Evolutionary conservation across 2,797 vertebrate genomes (phyloP).

Genomic region (Pyrocephalus nanus): DNA sequence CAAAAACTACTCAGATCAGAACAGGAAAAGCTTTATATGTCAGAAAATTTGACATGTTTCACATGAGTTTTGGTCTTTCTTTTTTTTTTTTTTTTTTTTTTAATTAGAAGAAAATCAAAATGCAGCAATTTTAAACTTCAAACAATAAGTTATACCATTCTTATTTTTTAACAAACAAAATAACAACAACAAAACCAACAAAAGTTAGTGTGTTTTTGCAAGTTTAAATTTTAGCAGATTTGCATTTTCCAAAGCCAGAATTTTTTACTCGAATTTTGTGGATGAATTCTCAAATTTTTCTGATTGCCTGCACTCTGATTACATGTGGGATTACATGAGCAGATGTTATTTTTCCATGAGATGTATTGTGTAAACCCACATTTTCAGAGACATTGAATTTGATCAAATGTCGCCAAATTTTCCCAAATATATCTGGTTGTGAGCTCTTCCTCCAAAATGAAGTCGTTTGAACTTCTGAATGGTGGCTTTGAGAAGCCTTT

Average conservation of each 20-base stretch:
- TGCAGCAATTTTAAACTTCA: neutral
- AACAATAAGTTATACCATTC: neutral
- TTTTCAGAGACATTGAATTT: neutral
- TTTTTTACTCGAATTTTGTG: neutral
- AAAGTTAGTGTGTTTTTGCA: neutral
- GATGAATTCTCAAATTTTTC: neutral
- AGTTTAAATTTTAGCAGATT: neutral
- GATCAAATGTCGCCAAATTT: neutral
- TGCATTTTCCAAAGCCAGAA: neutral
- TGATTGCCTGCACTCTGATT: neutral
- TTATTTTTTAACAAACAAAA: neutral
- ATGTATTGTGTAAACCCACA: neutral
- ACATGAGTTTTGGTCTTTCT: neutral
- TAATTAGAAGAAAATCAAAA: neutral
- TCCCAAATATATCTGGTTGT: neutral
- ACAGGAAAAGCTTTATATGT: neutral
- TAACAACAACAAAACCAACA: too few relatives aligned
- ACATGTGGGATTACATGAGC: neutral
- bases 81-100: too few relatives aligned
- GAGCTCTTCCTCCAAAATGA: neutral
- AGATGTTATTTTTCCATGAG: neutral
- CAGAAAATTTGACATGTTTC: neutral
- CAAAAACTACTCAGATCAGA: neutral
- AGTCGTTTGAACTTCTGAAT: neutral
- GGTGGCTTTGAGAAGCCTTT: constrained; percentile 14